These are phyloP conservation scores for Syrrhaptes paradoxus DNA, from an alignment of 2,113 vertebrate genomes.

Conservation along the genomic window DNA sequence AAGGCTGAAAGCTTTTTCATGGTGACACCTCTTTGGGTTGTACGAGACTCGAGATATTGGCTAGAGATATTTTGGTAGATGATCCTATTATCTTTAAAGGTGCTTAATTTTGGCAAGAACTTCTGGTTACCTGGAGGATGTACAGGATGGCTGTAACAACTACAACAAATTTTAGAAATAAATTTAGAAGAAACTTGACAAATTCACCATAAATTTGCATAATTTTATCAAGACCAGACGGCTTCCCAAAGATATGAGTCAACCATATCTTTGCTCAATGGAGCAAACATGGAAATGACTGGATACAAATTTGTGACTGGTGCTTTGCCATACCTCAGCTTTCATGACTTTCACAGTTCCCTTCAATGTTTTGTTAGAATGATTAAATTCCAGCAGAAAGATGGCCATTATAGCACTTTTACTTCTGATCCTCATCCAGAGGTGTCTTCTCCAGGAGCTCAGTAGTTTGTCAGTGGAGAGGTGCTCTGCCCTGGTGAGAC, in stretches of 20 bases:
- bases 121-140: not conserved
- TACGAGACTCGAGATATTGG: not conserved
- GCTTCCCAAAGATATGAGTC: not conserved
- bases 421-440: not conserved
- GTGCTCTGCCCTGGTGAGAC: too few species aligned
- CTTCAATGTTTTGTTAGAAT: not conserved
- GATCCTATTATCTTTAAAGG: not conserved
- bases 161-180: not conserved
- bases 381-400: not conserved
- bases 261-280: not conserved
- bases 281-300: not conserved
- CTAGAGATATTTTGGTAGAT: not conserved
- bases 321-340: not conserved
- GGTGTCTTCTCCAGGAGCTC: not conserved
- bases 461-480: not conserved
- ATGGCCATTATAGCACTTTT: not conserved
- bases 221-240: not conserved
- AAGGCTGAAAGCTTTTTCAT: not conserved
- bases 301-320: not conserved
- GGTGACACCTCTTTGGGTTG: not conserved
- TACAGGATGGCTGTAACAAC: not conserved
- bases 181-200: not conserved
- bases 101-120: not conserved
- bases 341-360: not conserved
- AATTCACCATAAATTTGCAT: not conserved